Percentiles rank a stretch among this genome's conserved stretches.
phyloP scores from a whole-genome alignment of 2,113 vertebrate species.

The Anarrhichthys ocellatus region DNA sequence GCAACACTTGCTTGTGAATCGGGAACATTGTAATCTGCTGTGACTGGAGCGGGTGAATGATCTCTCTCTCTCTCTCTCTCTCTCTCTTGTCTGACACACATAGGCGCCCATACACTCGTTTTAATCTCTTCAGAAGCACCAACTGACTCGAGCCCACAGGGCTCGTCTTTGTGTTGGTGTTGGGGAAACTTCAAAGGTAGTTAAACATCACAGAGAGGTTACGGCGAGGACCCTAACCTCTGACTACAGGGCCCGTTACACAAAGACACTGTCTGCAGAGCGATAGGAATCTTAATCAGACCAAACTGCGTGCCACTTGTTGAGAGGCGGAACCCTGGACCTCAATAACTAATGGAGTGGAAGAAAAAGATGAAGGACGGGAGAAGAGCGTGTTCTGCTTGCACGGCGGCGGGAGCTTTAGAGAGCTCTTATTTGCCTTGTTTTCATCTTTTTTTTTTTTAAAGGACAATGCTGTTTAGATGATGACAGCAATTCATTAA shows the following conservation, averaged over 20 bases:
- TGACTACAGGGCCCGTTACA: slow-evolving; percentile 33
- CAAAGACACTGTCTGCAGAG: slow-evolving; percentile 52
- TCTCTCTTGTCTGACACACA: slow-evolving; percentile 50
- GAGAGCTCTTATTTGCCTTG: slow-evolving; percentile 27
- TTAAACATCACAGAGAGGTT: slow-evolving; percentile 75
- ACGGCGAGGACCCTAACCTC: slow-evolving; percentile 59
- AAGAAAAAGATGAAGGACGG: slow-evolving; percentile 8
- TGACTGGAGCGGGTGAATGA: slow-evolving; percentile 64
- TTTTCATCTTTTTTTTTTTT: slow-evolving; percentile 26
- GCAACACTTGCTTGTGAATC: slow-evolving; percentile 64
- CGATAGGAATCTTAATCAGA: slow-evolving; percentile 61
- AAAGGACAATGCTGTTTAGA: slow-evolving; percentile 46
- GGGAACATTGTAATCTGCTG: slow-evolving; percentile 68
- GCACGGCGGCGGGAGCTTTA: background rate
- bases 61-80: background rate
- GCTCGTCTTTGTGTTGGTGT: slow-evolving; percentile 73
- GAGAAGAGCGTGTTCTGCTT: slow-evolving; percentile 12
- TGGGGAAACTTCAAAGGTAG: slow-evolving; percentile 74
- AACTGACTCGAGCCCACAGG: slow-evolving; percentile 71
- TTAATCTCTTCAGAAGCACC: slow-evolving; percentile 69
- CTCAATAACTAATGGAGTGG: background rate
- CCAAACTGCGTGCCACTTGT: slow-evolving; percentile 53
- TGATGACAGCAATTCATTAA: slow-evolving; percentile 57
- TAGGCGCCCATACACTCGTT: slow-evolving; percentile 45
- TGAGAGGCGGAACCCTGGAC: slow-evolving; percentile 41